Base-by-base conservation (phyloP, 2,113 vertebrate genomes). In the Falcunculus frontatus region DNA sequence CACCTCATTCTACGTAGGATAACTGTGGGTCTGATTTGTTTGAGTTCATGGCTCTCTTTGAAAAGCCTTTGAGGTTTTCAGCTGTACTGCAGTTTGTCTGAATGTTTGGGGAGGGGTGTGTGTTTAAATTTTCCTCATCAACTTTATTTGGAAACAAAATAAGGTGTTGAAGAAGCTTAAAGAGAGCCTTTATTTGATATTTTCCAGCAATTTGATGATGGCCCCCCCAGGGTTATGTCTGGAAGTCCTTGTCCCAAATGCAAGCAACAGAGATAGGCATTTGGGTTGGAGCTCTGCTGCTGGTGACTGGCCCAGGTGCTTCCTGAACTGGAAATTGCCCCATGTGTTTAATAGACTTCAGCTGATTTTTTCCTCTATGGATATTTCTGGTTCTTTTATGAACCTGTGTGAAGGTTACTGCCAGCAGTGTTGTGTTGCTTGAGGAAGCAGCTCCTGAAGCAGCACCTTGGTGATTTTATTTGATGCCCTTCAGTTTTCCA, bases 71-170 rank as follows among this genome's bases (percentile, higher is more conserved):
- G 27, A 62, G 23, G 42, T 53, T 86, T 82, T 29, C 29, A 10
- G 6, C 53, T 73, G 29, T 46, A 11, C 18, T 53, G 60, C 59
- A 46, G 29, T 77, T 84, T 63, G 16, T 67, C 67, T 76, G n/a
- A 44, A 25, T 13, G 17, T 16, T 7, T 1, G 30, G 1, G 25
- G 20, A n/a, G 50, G 26, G 9, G 10, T 0, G 2, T 1, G 3
- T 49, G 20, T 42, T 79, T 52, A 59, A 21, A 22, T 69, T 52
- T 73, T 94, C 63, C 76, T 77, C 2, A 6, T 53, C 26, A 17
- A 8, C 33, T 77, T 69, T 50, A 13, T 63, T 70, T 74, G 52
- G 68, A 77, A 92, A 62, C 59, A 80, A 73, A 86, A 6, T 11
- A 56, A 65, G 37, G 5, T 32, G 14, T 13, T 46, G 50, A 86